A percentile compares a stretch with the other conserved stretches of the same genome.
Conservation (phyloP, 2,888 invertebrate species). For the Argyra leucocephala region DNA sequence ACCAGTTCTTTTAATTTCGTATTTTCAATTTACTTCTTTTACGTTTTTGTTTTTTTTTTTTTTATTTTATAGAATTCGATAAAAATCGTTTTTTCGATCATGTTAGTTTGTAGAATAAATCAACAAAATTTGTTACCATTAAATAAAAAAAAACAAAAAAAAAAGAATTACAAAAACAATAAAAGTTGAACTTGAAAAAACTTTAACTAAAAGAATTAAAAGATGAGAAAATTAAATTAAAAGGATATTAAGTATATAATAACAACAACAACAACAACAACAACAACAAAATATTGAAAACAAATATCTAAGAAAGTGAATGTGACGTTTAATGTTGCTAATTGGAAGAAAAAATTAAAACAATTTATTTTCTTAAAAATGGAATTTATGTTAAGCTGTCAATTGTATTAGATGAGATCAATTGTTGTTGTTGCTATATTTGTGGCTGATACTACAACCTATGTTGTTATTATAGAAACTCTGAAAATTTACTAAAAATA, state of each 20-base stretch:
- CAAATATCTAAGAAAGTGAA: neutral
- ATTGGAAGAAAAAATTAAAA: neutral
- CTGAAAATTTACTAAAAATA: too few species aligned
- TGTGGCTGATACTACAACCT: neutral
- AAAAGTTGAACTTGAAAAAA: neutral
- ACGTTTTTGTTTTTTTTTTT: neutral
- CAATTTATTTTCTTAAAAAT: neutral
- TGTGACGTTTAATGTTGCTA: constrained; percentile 1
- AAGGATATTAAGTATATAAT: neutral
- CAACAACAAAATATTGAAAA: neutral
- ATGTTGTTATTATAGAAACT: neutral
- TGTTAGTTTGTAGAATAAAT: neutral
- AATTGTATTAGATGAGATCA: neutral
- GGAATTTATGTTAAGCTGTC: neutral
- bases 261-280: neutral
- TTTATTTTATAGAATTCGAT: neutral
- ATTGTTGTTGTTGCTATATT: neutral
- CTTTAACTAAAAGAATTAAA: neutral
- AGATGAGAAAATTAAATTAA: neutral
- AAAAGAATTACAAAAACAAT: neutral
- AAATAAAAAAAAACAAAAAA: neutral
- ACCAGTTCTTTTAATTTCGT: neutral
- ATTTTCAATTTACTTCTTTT: neutral
- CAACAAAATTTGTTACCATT: constrained; percentile 3
- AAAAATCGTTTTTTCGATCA: neutral